These are phyloP conservation scores for Brotula barbata DNA, from an alignment of 2,797 vertebrate species.

Conservation along the genomic window DNA sequence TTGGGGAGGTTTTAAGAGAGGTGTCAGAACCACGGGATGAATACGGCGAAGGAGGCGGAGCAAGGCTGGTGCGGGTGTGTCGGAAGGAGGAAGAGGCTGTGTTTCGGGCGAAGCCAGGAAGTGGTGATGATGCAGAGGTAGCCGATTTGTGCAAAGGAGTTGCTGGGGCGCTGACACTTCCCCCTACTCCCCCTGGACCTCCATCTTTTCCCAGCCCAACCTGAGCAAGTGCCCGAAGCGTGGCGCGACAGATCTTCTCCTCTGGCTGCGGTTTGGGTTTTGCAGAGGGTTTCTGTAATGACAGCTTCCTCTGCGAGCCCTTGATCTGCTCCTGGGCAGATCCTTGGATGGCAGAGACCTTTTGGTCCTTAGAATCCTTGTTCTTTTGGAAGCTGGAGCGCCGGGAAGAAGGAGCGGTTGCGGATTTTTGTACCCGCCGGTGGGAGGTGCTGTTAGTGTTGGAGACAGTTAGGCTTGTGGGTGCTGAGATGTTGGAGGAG, in stretches of 20 bases:
- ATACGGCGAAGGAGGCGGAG: constrained; percentile 1
- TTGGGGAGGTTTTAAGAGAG: constrained; percentile 3
- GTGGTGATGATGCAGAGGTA: constrained; percentile 17
- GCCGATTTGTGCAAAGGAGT: constrained; percentile 56
- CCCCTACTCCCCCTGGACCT: constrained; percentile 32
- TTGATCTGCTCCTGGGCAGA: constrained; percentile 14
- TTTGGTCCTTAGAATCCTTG: constrained; percentile 54
- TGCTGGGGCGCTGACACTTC: constrained; percentile 60
- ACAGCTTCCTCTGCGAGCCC: constrained; percentile 37
- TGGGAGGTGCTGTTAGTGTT: background rate
- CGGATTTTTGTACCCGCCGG: constrained; percentile 52
- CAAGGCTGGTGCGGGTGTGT: constrained; percentile 60
- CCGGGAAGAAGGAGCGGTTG: constrained; percentile 67
- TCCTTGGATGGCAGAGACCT: constrained; percentile 35
- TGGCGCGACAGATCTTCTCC: constrained; percentile 83
- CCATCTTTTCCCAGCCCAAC: constrained; percentile 1
- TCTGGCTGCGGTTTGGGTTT: constrained; percentile 79
- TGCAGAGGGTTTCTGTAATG: constrained; percentile 72
- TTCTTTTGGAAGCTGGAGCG: constrained; percentile 63
- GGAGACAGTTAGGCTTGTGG: background rate
- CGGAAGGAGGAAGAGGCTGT: constrained; percentile 89
- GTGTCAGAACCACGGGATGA: constrained; percentile 3
- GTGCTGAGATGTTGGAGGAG: constrained; percentile 37
- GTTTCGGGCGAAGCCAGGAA: constrained; percentile 83
- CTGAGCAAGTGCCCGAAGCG: constrained; percentile 54